Base-by-base conservation (phyloP, 2,888 invertebrate genomes). In the Eupelmus urozonus region DNA sequence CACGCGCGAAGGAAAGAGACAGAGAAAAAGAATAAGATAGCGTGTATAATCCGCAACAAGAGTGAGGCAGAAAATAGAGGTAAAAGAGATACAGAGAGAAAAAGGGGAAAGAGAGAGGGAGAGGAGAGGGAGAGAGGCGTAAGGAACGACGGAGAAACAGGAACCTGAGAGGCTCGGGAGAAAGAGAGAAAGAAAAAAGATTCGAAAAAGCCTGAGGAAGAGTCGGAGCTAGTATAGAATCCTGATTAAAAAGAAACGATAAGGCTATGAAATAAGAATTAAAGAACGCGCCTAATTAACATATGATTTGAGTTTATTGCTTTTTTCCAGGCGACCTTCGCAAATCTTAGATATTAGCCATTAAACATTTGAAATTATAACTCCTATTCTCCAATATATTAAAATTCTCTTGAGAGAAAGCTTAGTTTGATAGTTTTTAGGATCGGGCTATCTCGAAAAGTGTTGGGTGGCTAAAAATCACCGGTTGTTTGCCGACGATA, bases 221-320 rank as follows among this genome's bases (percentile, higher is more conserved):
- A 13, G 40, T 49, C 42, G 51, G n/a, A 49, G 59, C 34, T 49
- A 29, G 59, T 65, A 49, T 5, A 5, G 49, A 73, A 67, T 75
- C 59, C 75, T 20, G 62, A 75, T 75, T 69, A 69, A 75, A 67
- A 69, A 60, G 67, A 42, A 60, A 72, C 55, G 70, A 66, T 65
- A 70, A 71, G 57, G n/a, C n/a, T n/a, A n/a, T n/a, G n/a, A n/a
- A n/a, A n/a, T n/a, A n/a, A n/a, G n/a, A n/a, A n/a, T n/a, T n/a
- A n/a, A 75, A 80, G 79, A 73, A 79, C 76, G 80, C 75, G 69
- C 62, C 70, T 76, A 57, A 82, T 72, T 75, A 57, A 42, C 76
- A 57, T 62, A 66, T 63, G 73, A 74, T 65, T 69, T 53, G 49
- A 62, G 34, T 49, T 71, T 3, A 63, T 62, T 49, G 59, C 9